A percentile compares a stretch with the other conserved stretches of the same genome.
Evolutionary conservation across 1,140 invertebrate genomes (phyloP).

Genomic region (Ostrea denselamellosa): DNA sequence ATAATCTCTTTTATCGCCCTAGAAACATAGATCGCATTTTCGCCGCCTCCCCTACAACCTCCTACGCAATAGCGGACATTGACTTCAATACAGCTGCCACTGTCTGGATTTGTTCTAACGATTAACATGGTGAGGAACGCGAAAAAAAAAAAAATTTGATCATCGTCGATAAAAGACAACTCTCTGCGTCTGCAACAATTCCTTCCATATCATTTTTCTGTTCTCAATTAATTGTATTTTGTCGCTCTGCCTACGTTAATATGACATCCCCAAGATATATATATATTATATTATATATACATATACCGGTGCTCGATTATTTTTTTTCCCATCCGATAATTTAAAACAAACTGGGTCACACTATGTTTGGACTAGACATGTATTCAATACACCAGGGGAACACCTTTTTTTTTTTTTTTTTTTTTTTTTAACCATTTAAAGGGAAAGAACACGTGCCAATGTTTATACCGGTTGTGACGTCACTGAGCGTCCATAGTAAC

Average conservation of each 20-base stretch:
- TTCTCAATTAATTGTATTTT: background rate
- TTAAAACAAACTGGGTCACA: too few relatives aligned
- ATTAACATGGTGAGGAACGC: background rate
- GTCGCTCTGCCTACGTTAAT: too few relatives aligned
- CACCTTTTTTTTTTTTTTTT: too few relatives aligned
- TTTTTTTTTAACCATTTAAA: background rate
- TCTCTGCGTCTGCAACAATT: background rate
- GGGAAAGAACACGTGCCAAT: conserved; percentile 49
- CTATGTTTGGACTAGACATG: too few relatives aligned
- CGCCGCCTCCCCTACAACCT: background rate
- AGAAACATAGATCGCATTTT: background rate
- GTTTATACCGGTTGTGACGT: conserved; percentile 53
- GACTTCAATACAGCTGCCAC: background rate
- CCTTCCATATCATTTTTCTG: background rate
- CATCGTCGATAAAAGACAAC: background rate
- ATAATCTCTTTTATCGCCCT: conserved; percentile 21
- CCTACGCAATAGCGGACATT: background rate
- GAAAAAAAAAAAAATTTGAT: too few relatives aligned
- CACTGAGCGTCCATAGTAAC: conserved; percentile 37
- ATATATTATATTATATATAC: too few relatives aligned
- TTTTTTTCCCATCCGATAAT: too few relatives aligned
- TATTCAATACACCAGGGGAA: too few relatives aligned
- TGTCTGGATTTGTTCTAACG: background rate
- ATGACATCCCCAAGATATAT: too few relatives aligned
- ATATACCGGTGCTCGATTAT: too few relatives aligned